Evolutionary conservation across 2,797 vertebrate genomes (phyloP).

Genomic region (Poecilia velifera): DNA sequence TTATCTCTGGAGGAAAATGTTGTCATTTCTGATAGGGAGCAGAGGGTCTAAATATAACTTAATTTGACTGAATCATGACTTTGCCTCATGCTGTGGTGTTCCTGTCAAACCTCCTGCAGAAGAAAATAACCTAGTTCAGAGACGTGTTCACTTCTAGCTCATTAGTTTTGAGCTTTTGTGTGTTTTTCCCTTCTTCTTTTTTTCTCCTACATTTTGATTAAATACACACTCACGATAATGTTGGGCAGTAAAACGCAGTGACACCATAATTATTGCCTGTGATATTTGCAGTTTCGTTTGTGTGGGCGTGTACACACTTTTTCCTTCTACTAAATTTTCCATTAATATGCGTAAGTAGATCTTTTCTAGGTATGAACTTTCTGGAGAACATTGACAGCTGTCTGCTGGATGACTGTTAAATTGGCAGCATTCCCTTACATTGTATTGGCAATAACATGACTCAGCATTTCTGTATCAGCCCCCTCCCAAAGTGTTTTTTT

Average conservation of each 20-base stretch:
- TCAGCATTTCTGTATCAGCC: neutral
- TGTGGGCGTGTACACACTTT: neutral
- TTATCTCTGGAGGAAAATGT: neutral
- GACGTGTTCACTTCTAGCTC: neutral
- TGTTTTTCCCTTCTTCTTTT: neutral
- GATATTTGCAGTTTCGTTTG: neutral
- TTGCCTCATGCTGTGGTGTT: slow-evolving; percentile 24
- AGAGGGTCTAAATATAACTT: slow-evolving; percentile 11
- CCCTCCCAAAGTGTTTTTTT: neutral
- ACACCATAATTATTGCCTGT: neutral
- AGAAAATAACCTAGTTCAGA: neutral
- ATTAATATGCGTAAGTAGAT: neutral
- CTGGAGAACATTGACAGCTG: neutral
- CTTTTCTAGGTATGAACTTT: neutral
- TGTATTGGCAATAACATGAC: neutral
- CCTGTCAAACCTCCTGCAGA: slow-evolving; percentile 1
- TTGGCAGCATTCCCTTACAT: neutral
- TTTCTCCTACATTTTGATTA: neutral
- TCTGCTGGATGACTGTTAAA: neutral
- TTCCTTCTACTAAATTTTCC: neutral
- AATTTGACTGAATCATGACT: slow-evolving; percentile 20
- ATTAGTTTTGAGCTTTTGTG: neutral
- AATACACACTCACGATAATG: neutral
- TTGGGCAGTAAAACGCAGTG: neutral
- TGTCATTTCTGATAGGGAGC: slow-evolving; percentile 11